These are phyloP conservation scores for Trachymyrmex cornetzi DNA, from an alignment of 1,140 invertebrate species.

Conservation along the genomic window DNA sequence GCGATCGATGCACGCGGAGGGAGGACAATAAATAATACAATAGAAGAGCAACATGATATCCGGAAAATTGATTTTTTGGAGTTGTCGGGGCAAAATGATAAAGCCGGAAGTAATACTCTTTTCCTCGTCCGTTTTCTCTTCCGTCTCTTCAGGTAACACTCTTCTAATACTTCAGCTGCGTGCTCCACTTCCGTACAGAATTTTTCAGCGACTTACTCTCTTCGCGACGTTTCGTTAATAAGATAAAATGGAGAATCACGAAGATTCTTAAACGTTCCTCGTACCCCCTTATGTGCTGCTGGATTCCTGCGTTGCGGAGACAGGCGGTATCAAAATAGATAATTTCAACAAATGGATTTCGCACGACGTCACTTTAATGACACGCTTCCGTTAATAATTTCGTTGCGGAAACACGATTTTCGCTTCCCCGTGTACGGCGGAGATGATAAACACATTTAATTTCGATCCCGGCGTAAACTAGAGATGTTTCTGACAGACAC, in stretches of 20 bases:
- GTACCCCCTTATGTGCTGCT: not conserved
- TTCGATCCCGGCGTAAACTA: conserved; percentile 6
- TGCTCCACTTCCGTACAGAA: not conserved
- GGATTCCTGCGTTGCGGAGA: not conserved
- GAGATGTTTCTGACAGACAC: not conserved
- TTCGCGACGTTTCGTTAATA: conserved; percentile 11
- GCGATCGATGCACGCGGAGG: not conserved
- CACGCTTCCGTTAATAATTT: conserved; percentile 24
- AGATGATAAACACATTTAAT: conserved; percentile 35
- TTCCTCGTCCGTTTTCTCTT: not conserved
- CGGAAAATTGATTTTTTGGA: conserved; percentile 1
- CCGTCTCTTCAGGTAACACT: not conserved
- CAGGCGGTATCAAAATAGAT: not conserved
- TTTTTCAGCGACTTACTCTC: conserved; percentile 20
- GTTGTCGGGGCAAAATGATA: not conserved
- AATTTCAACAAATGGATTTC: conserved; percentile 31
- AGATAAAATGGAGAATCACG: conserved; percentile 1
- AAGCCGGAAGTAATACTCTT: not conserved
- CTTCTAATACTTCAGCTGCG: not conserved
- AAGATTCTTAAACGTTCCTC: not conserved
- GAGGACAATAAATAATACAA: conserved; percentile 14
- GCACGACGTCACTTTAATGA: conserved; percentile 20
- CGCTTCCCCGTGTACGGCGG: not conserved
- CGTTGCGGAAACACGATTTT: conserved; percentile 5
- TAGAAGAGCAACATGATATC: not conserved